phyloP scores from a whole-genome alignment of 2,113 vertebrate genomes.

The Speoplatyrhinus poulsoni region DNA sequence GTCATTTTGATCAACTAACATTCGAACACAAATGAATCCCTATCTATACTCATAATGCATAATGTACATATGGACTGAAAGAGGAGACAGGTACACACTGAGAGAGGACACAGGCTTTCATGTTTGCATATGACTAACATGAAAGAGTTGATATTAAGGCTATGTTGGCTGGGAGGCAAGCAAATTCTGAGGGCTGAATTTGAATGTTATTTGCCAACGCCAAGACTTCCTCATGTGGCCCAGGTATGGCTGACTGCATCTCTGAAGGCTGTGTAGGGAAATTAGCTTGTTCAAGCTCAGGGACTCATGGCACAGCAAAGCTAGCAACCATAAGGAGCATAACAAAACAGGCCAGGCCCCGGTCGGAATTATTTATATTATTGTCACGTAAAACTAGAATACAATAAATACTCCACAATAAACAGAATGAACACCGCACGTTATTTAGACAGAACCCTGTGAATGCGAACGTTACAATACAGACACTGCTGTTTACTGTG shows the following conservation, averaged over 20 bases:
- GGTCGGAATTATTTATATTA: not conserved
- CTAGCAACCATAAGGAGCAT: not conserved
- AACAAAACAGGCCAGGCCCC: not conserved
- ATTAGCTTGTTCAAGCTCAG: slow-evolving; percentile 58
- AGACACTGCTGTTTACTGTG: not conserved
- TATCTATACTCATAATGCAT: not conserved
- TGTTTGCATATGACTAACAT: slow-evolving; percentile 79
- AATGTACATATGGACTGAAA: too few relatives aligned
- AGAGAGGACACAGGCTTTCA: slow-evolving; percentile 19
- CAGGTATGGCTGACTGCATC: slow-evolving; percentile 66
- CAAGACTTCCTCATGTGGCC: slow-evolving; percentile 78
- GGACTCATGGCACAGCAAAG: slow-evolving; percentile 2
- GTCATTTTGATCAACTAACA: not conserved
- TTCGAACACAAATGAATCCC: not conserved
- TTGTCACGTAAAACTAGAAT: too few relatives aligned
- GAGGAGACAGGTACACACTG: not conserved
- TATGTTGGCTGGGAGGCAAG: slow-evolving; percentile 61
- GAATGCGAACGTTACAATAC: not conserved
- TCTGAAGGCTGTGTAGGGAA: slow-evolving; percentile 76
- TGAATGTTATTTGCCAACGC: slow-evolving; percentile 80
- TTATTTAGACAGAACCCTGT: too few relatives aligned
- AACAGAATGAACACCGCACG: too few relatives aligned
- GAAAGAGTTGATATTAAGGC: slow-evolving; percentile 74
- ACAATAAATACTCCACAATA: too few relatives aligned
- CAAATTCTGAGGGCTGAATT: slow-evolving; percentile 80